phyloP scores from a whole-genome alignment of 2,888 invertebrate genomes.

The Rhopalosiphum nymphaeae region DNA sequence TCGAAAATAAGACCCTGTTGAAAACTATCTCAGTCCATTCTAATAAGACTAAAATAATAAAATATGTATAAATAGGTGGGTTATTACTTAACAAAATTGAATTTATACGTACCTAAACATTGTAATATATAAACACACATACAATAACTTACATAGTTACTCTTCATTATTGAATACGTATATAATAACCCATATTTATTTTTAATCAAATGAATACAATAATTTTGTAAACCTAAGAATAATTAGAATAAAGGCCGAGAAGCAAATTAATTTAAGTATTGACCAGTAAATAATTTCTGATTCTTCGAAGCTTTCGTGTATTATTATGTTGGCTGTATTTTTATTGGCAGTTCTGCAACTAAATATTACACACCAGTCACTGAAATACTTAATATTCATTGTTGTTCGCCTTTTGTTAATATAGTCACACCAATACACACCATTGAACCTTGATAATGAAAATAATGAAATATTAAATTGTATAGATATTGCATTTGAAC shows the following conservation, averaged over 20 bases:
- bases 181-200: neutral
- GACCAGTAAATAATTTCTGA: neutral
- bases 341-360: neutral
- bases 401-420: neutral
- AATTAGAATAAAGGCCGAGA: neutral
- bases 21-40: neutral
- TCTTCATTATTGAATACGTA: neutral
- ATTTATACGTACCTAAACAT: neutral
- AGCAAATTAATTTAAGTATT: neutral
- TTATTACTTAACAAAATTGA: neutral
- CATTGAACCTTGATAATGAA: neutral
- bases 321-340: neutral
- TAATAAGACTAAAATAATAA: neutral
- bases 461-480: conserved; percentile 3
- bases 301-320: neutral
- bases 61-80: neutral
- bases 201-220: neutral
- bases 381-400: conserved; percentile 13
- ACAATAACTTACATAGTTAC: neutral
- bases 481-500: neutral
- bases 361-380: neutral
- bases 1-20: neutral
- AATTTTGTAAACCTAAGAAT: neutral
- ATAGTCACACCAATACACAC: neutral
- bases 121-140: neutral